Conservation (phyloP, 2,797 vertebrate genomes). For the Chiroxiphia lanceolata region DNA sequence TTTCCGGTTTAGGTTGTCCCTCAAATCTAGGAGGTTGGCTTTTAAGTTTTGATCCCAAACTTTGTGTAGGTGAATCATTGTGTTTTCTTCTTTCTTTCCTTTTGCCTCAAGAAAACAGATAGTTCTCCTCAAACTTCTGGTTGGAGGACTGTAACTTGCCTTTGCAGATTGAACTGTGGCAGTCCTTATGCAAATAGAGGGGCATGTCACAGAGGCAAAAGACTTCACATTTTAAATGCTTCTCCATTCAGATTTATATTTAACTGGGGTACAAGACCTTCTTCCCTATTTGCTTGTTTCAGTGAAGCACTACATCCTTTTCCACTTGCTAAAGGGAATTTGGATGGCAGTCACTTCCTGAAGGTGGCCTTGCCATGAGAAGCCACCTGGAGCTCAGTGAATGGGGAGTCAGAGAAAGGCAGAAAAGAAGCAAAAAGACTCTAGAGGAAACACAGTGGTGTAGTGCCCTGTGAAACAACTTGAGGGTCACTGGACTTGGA, state of each 20-base stretch:
- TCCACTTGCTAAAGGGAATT: neutral
- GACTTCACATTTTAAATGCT: neutral
- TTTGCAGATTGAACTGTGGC: neutral
- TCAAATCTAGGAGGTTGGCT: neutral
- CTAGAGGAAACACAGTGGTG: neutral
- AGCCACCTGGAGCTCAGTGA: neutral
- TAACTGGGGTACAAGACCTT: neutral
- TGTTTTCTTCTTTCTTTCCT: neutral
- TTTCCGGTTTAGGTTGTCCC: neutral
- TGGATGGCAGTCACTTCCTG: neutral
- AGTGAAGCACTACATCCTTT: neutral
- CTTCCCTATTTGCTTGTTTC: neutral
- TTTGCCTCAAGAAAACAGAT: neutral
- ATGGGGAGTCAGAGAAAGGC: neutral
- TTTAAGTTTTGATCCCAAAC: neutral
- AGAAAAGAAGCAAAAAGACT: neutral
- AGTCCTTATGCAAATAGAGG: neutral
- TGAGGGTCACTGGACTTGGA: neutral
- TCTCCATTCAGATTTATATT: neutral
- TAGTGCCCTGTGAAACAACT: neutral
- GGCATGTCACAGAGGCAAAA: neutral
- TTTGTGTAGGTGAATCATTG: neutral
- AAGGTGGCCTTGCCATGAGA: neutral
- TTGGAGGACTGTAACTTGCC: neutral
- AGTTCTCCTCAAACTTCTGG: neutral